These are phyloP conservation scores for Caenorhabditis virilis DNA, from an alignment of 2,888 invertebrate genomes.

Conservation along the genomic window DNA sequence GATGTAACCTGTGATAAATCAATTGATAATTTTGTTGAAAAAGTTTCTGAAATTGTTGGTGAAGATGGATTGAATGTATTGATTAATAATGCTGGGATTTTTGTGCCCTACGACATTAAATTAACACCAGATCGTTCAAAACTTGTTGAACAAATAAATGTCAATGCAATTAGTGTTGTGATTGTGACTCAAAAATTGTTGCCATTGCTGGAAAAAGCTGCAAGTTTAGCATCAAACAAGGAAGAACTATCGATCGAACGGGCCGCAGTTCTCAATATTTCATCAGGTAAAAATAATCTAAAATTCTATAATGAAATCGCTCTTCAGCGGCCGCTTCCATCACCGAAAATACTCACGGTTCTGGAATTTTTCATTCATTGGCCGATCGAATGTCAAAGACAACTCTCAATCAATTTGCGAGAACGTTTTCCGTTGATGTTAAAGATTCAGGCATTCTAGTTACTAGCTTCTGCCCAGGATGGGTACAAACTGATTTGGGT, in stretches of 20 bases:
- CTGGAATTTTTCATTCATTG: conserved; percentile 18
- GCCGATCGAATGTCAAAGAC: conserved; percentile 47
- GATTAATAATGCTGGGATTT: conserved; percentile 25
- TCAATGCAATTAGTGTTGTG: conserved; percentile 10
- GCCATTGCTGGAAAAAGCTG: conserved; percentile 4
- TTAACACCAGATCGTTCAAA: not conserved
- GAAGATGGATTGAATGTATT: conserved; percentile 32
- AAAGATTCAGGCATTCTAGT: conserved; percentile 39
- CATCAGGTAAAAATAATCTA: no score
- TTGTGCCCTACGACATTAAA: not conserved
- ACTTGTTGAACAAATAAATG: conserved; percentile 8
- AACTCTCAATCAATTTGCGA: conserved; percentile 54
- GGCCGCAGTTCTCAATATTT: no score
- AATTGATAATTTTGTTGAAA: conserved; percentile 15
- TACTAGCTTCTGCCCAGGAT: conserved; percentile 47
- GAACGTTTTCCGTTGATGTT: conserved; percentile 41
- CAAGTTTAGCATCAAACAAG: not conserved
- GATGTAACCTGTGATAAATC: conserved; percentile 23
- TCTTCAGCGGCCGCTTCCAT: conserved; percentile 40
- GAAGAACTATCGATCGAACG: no score
- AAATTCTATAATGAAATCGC: conserved; percentile 40
- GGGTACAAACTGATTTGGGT: conserved; percentile 60
- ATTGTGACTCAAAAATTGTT: conserved; percentile 13
- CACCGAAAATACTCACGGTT: conserved; percentile 33
- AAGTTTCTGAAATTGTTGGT: conserved; percentile 33